These are phyloP conservation scores for Agriopis marginaria DNA, from an alignment of 2,888 invertebrate genomes.

Conservation along the genomic window DNA sequence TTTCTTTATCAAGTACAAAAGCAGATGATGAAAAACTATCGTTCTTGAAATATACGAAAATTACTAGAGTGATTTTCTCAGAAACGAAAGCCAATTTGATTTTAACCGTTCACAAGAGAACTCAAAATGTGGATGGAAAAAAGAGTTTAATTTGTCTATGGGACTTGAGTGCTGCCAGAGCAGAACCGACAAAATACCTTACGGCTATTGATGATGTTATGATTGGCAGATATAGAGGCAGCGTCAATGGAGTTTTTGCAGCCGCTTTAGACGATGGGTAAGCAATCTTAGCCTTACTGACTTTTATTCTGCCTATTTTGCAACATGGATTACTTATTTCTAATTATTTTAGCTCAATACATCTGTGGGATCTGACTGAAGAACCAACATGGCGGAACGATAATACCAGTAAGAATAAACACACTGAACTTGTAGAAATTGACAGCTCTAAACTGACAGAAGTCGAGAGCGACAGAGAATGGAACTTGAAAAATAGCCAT, in stretches of 20 bases:
- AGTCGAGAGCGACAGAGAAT: constrained; percentile 65
- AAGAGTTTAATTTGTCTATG: constrained; percentile 72
- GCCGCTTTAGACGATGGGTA: constrained; percentile 77
- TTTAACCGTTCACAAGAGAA: constrained; percentile 68
- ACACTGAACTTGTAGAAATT: constrained; percentile 57
- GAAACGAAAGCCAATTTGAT: constrained; percentile 67
- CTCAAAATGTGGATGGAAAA: constrained; percentile 42
- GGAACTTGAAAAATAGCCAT: constrained; percentile 66
- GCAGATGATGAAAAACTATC: constrained; percentile 50
- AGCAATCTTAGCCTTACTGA: constrained; percentile 38
- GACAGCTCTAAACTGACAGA: constrained; percentile 52
- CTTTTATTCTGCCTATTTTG: background rate
- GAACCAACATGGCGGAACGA: constrained; percentile 63
- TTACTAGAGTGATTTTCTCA: constrained; percentile 64
- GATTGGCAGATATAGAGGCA: constrained; percentile 66
- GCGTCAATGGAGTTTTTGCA: constrained; percentile 70
- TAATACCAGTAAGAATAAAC: constrained; percentile 55
- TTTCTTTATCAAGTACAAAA: constrained; percentile 59
- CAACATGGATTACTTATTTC: background rate
- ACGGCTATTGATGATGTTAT: constrained; percentile 69
- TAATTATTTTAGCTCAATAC: constrained; percentile 67
- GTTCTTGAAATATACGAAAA: constrained; percentile 62
- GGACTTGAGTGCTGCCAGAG: constrained; percentile 69
- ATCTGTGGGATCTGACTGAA: constrained; percentile 78
- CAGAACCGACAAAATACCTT: constrained; percentile 69